Evolutionary conservation across 2,113 vertebrate species (phyloP).

Genomic region (Caranx melampygus): DNA sequence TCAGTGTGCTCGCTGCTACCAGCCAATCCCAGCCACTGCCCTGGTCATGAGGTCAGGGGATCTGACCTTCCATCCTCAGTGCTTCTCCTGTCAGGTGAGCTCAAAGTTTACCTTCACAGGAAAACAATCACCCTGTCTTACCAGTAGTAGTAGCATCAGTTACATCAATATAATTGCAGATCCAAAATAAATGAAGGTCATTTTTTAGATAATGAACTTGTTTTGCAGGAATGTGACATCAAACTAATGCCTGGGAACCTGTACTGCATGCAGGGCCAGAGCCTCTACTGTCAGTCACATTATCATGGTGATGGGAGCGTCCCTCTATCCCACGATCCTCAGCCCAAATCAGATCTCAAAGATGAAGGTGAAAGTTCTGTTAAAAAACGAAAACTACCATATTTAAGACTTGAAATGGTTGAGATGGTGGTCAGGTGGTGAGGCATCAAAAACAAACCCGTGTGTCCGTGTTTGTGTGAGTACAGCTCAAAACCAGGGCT

Average conservation of each 20-base stretch:
- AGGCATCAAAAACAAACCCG: too few species aligned
- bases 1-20: conserved; percentile 80
- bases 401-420: too few species aligned
- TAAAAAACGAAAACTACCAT: too few species aligned
- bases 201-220: background rate
- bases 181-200: background rate
- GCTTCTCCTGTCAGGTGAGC: conserved; percentile 81
- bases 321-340: background rate
- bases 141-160: too few species aligned
- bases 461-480: background rate
- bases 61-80: conserved; percentile 80
- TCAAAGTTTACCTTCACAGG: background rate
- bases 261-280: conserved; percentile 75
- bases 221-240: conserved; percentile 77
- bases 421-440: too few species aligned
- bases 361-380: conserved; percentile 47
- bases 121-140: too few species aligned
- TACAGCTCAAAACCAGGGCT: conserved; percentile 31
- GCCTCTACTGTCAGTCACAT: conserved; percentile 76
- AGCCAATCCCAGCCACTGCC: conserved; percentile 79
- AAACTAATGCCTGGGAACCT: conserved; percentile 75
- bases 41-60: conserved; percentile 82
- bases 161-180: background rate
- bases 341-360: conserved; percentile 5
- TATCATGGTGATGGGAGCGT: conserved; percentile 39